Conservation (phyloP, 1,140 invertebrate species). For the Drosophila sturtevanti region DNA sequence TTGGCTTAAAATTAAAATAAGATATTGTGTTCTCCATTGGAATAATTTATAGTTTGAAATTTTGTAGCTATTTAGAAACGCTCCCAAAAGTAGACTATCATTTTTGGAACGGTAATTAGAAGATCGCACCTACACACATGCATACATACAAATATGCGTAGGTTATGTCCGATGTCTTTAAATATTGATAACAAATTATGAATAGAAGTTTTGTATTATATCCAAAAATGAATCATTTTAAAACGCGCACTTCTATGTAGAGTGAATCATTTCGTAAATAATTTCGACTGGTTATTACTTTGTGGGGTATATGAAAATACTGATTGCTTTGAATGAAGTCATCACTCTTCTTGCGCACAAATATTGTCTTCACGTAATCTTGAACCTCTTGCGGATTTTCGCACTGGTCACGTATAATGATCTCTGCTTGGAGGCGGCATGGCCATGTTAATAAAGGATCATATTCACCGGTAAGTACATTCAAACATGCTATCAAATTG, state of each 20-base stretch:
- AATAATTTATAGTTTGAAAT: not conserved
- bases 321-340: conserved; percentile 85
- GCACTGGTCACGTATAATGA: conserved; percentile 86
- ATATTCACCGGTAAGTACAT: conserved; percentile 87
- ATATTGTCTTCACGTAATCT: conserved; percentile 84
- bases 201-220: no score
- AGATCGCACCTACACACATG: no score
- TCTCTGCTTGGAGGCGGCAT: conserved; percentile 85
- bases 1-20: no score
- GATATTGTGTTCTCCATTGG: no score
- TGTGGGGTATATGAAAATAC: conserved; percentile 89
- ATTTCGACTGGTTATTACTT: conserved; percentile 86
- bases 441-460: conserved; percentile 88
- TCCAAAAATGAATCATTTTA: conserved; percentile 45
- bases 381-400: conserved; percentile 82
- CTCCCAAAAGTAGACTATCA: not conserved
- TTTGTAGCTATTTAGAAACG: not conserved
- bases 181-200: no score
- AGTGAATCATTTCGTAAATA: conserved; percentile 87
- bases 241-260: conserved; percentile 86
- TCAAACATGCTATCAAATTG: conserved; percentile 87
- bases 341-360: conserved; percentile 83
- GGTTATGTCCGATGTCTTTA: no score
- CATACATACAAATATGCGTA: no score
- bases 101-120: no score